Percentiles rank a stretch among this genome's conserved stretches.
Evolutionary conservation across 2,113 vertebrate species (phyloP).

Genomic region (Acanthochromis polyacanthus): DNA sequence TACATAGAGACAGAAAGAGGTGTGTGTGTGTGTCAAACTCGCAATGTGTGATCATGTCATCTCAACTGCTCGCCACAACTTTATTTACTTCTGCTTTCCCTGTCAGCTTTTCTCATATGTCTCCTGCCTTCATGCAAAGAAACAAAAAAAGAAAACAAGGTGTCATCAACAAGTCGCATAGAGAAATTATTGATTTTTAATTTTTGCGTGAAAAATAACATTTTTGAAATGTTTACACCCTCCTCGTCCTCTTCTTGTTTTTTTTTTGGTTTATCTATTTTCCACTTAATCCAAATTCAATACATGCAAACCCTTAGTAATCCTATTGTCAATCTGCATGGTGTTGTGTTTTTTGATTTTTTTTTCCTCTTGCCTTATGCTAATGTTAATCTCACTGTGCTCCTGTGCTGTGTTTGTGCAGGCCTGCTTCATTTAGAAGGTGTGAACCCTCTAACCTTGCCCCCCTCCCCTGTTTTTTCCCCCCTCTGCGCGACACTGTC

Average conservation of each 20-base stretch:
- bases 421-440: slow-evolving; percentile 65
- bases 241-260: neutral
- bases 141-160: neutral
- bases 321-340: slow-evolving; percentile 69
- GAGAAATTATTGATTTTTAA: neutral
- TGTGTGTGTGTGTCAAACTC: slow-evolving; percentile 31
- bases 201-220: no score
- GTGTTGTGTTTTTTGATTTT: slow-evolving; percentile 36
- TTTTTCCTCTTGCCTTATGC: slow-evolving; percentile 50
- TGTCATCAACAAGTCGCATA: slow-evolving; percentile 23
- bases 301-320: slow-evolving; percentile 60
- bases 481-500: slow-evolving; percentile 59
- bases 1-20: neutral
- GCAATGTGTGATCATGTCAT: slow-evolving; percentile 36
- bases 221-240: slow-evolving; percentile 27
- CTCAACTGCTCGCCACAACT: slow-evolving; percentile 59
- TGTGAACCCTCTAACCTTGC: slow-evolving; percentile 73
- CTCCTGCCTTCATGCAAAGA: neutral
- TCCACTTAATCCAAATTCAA: slow-evolving; percentile 65
- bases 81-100: slow-evolving; percentile 61
- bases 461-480: no score
- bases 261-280: slow-evolving; percentile 30
- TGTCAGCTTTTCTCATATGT: neutral
- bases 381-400: slow-evolving; percentile 72
- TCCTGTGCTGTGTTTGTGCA: slow-evolving; percentile 72